Base-by-base conservation (phyloP, 2,797 vertebrate species). In the Coendou prehensilis region DNA sequence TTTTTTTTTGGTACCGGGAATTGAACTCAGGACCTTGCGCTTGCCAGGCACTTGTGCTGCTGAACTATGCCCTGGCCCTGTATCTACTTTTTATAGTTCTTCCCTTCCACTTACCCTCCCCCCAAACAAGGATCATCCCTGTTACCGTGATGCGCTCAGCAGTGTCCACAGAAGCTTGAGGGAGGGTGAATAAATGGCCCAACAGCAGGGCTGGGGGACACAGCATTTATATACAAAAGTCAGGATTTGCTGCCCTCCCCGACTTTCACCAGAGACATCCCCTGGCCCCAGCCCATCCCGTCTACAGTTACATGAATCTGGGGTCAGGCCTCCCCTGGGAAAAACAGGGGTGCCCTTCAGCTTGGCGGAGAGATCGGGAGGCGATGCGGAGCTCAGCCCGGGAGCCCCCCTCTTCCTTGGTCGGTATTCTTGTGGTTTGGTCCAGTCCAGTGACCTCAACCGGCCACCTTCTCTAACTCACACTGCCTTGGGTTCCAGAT, bases 401-500 rank as follows among this genome's bases (percentile, higher is more conserved):
- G 1, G 37, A 45, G 69, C 71, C 4, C 33, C 9, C 23, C 4
- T 13, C 41, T 2, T 13, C 54, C 71, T 13, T n/a, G 0, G 0
- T 14, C 47, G 81, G 0, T 9, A 1, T 45, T 80, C 61, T 59
- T 90, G 8, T 57, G 59, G 9, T 54, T 54, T 86, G 30, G 41
- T 37, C n/a, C 54, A 50, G 47, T 9, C 47, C 8, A 0, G 2
- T 50, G 41, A 76, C 52, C 63, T 87, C 33, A n/a, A 9, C 37
- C 37, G 37, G 37, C 45, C n/a, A 50, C 64, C 52, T 13, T 64
- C 41, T 76, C 63, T 56, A 41, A 13, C 11, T 17, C 26, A 41
- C 41, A 57, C 54, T 59, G 30, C 37, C 73, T 59, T 10, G 69
- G 33, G 45, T 78, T 67, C 75, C 30, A 52, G 5, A 28, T 69